These are phyloP conservation scores for Catocala nupta DNA, from an alignment of 2,888 invertebrate genomes.

Conservation along the genomic window DNA sequence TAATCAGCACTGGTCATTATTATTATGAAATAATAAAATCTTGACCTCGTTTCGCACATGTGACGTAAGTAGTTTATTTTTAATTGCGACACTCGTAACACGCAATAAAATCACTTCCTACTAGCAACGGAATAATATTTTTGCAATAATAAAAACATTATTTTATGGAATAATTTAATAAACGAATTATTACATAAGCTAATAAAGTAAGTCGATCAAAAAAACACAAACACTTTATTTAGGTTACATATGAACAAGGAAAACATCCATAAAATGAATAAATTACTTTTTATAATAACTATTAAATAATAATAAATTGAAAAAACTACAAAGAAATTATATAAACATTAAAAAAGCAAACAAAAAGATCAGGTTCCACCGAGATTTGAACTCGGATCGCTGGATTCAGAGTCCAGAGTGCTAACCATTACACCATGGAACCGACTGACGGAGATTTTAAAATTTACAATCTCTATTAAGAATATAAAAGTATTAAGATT, in stretches of 20 bases:
- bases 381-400: slow-evolving; percentile 94
- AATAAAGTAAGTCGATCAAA: too few relatives aligned
- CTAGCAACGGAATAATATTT: background rate
- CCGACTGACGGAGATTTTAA: slow-evolving; percentile 44
- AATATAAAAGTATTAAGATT: background rate
- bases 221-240: too few relatives aligned
- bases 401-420: slow-evolving; percentile 94
- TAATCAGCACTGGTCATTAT: background rate
- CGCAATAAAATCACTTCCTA: slow-evolving; percentile 5
- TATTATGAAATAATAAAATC: slow-evolving; percentile 10
- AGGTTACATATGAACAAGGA: too few relatives aligned
- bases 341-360: slow-evolving; percentile 23
- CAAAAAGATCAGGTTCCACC: slow-evolving; percentile 89
- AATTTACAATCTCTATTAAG: slow-evolving; percentile 43
- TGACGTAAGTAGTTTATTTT: slow-evolving; percentile 4
- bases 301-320: background rate
- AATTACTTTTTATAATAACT: background rate
- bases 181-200: too few relatives aligned
- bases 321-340: background rate
- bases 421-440: slow-evolving; percentile 91
- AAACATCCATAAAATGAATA: too few relatives aligned
- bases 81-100: background rate
- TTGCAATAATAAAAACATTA: background rate
- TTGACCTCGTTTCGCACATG: slow-evolving; percentile 12
- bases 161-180: too few relatives aligned